phyloP scores from a whole-genome alignment of 2,888 invertebrate genomes.

The Acronicta alni region DNA sequence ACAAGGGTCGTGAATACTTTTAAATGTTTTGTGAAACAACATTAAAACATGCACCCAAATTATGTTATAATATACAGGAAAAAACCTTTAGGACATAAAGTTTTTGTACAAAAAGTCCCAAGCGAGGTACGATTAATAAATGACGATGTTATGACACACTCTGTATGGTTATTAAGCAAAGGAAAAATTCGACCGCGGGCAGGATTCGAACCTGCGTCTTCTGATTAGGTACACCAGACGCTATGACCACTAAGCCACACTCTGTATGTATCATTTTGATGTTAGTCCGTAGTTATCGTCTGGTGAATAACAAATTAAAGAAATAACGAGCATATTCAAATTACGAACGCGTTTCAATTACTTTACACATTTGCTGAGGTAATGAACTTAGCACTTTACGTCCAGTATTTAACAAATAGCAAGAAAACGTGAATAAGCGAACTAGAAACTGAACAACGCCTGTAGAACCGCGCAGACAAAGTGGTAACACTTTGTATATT shows the following conservation, averaged over 20 bases:
- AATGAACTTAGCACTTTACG: slow-evolving; percentile 53
- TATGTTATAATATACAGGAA: slow-evolving; percentile 61
- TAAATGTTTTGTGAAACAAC: slow-evolving; percentile 74
- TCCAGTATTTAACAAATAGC: slow-evolving; percentile 52
- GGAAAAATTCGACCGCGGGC: no score
- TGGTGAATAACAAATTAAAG: slow-evolving; percentile 32
- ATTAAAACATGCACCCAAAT: slow-evolving; percentile 69
- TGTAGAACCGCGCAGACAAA: slow-evolving; percentile 66
- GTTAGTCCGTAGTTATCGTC: slow-evolving; percentile 1
- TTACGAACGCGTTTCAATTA: slow-evolving; percentile 40
- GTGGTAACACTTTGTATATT: slow-evolving; percentile 72
- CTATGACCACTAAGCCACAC: no score
- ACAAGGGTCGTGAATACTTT: slow-evolving; percentile 70
- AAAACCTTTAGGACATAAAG: slow-evolving; percentile 37
- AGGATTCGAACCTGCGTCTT: no score
- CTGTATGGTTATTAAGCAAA: no score
- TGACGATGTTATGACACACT: slow-evolving; percentile 24
- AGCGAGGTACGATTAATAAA: slow-evolving; percentile 28
- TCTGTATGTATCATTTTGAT: slow-evolving; percentile 17
- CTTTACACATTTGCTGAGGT: slow-evolving; percentile 42
- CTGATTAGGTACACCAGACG: no score
- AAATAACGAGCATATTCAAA: slow-evolving; percentile 36
- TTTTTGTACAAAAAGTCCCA: slow-evolving; percentile 38
- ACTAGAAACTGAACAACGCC: slow-evolving; percentile 52
- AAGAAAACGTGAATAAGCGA: slow-evolving; percentile 52